A percentile compares a stretch with the other conserved stretches of the same genome.
These are phyloP conservation scores for Xestia xanthographa DNA, from an alignment of 2,888 invertebrate species.

Conservation along the genomic window DNA sequence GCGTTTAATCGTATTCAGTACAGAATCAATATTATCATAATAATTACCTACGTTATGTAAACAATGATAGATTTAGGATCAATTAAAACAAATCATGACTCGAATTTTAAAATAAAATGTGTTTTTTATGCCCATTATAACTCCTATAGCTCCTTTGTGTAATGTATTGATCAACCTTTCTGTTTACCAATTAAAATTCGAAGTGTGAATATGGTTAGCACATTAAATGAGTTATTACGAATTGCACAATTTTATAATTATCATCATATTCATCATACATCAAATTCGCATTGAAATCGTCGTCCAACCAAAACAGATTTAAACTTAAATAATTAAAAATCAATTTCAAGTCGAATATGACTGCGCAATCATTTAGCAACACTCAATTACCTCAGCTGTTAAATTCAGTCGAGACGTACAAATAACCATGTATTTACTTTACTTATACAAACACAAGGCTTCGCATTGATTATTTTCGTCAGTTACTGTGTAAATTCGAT, in stretches of 20 bases:
- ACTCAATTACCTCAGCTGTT: slow-evolving; percentile 56
- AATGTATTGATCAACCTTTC: slow-evolving; percentile 8
- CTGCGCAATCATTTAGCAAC: slow-evolving; percentile 57
- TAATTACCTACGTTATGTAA: slow-evolving; percentile 35
- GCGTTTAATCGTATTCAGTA: slow-evolving; percentile 31
- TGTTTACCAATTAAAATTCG: not conserved
- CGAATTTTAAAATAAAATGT: slow-evolving; percentile 7
- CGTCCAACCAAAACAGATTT: slow-evolving; percentile 43
- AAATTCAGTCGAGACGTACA: slow-evolving; percentile 55
- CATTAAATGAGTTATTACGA: not conserved
- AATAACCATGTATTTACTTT: slow-evolving; percentile 68
- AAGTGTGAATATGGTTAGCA: not conserved
- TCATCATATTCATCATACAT: slow-evolving; percentile 10
- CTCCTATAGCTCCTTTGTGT: not conserved
- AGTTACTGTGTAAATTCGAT: slow-evolving; percentile 75
- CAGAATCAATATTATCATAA: slow-evolving; percentile 36
- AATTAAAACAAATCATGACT: slow-evolving; percentile 29
- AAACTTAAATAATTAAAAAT: slow-evolving; percentile 56
- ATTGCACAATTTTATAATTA: slow-evolving; percentile 20
- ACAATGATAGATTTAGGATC: slow-evolving; percentile 43
- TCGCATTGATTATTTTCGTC: slow-evolving; percentile 74
- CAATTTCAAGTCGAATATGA: slow-evolving; percentile 47
- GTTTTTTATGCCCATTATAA: not conserved
- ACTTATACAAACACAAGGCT: slow-evolving; percentile 70
- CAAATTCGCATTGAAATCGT: slow-evolving; percentile 26